Base-by-base conservation (phyloP, 2,797 vertebrate species). In the Tinamus major region DNA sequence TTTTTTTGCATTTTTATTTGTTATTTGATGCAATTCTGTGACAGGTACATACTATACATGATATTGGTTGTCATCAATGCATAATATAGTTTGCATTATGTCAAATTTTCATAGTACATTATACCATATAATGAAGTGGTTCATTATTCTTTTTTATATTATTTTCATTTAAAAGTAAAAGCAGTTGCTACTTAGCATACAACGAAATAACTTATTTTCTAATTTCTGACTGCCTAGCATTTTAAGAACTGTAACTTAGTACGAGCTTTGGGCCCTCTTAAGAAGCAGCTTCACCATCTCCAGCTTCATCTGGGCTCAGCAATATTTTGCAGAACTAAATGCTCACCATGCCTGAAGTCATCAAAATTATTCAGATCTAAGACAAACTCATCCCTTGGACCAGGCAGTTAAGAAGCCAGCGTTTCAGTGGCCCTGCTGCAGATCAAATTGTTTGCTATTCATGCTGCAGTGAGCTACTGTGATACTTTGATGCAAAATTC, bases 401-500 rank as follows among this genome's bases (percentile, higher is more conserved):
- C 61, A 86, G n/a, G 46, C 31, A 72, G 46, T 42, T 79, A 63
- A 76, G 26, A 67, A 35, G 21, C 26, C 56, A 85, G 37, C 59
- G 59, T 23, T 65, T 90, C 59, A 81, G n/a, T n/a, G 68, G 87
- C 44, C 23, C 70, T 55, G 41, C 44, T 42, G 21, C 64, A 91
- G 62, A 68, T 68, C 49, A 70, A 42, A 79, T 0, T 17, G 16
- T 0, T 4, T 79, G 70, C 82, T 53, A 82, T 65, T 85, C 53
- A 42, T 24, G 39, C 44, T 87, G 41, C 79, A 91, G 23, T 29
- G 62, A 92, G 61, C 29, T 51, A 79, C 33, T 10, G 13, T 21
- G 39, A 42, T 49, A 71, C 72, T 75, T 83, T 68, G 65, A 93
- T 80, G 61, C n/a, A 90, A 88, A 90, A 92, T 70, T 56, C 29